A percentile compares a stretch with the other conserved stretches of the same genome.
Conservation (phyloP, 2,113 vertebrate species). For the Puma concolor region DNA sequence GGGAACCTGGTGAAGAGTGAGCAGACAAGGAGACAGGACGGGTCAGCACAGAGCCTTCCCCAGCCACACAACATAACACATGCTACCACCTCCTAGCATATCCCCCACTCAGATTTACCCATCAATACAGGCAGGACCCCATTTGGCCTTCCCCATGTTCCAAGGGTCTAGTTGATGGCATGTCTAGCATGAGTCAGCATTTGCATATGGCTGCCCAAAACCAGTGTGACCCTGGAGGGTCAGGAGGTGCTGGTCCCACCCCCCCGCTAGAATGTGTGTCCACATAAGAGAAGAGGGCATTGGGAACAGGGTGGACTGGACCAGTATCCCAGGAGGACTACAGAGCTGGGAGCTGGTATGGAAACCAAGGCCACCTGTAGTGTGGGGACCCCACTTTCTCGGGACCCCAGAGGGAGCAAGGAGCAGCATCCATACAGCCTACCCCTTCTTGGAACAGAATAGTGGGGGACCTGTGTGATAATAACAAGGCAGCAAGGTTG, state of each 20-base stretch:
- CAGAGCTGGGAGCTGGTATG: not conserved
- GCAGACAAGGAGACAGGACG: not conserved
- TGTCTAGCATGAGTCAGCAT: not conserved
- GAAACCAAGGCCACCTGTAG: not conserved
- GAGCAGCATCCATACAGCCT: not conserved
- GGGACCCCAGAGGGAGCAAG: too few relatives aligned
- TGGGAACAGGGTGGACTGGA: not conserved
- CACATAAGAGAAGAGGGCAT: not conserved
- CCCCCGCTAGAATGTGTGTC: too few relatives aligned
- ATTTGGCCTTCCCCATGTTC: not conserved
- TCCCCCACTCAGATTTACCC: not conserved
- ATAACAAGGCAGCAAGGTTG: not conserved
- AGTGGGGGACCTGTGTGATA: not conserved
- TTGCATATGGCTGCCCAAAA: not conserved
- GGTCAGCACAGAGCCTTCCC: not conserved
- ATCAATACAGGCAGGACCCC: not conserved
- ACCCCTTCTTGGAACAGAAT: not conserved
- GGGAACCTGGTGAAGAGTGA: not conserved
- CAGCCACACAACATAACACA: not conserved
- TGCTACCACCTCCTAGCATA: not conserved
- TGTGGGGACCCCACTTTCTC: not conserved
- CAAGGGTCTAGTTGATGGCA: not conserved
- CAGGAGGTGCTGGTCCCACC: not conserved
- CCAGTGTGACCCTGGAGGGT: not conserved
- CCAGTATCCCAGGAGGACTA: not conserved